Evolutionary conservation across 2,797 vertebrate genomes (phyloP).

Genomic region (Buceros bicornis): DNA sequence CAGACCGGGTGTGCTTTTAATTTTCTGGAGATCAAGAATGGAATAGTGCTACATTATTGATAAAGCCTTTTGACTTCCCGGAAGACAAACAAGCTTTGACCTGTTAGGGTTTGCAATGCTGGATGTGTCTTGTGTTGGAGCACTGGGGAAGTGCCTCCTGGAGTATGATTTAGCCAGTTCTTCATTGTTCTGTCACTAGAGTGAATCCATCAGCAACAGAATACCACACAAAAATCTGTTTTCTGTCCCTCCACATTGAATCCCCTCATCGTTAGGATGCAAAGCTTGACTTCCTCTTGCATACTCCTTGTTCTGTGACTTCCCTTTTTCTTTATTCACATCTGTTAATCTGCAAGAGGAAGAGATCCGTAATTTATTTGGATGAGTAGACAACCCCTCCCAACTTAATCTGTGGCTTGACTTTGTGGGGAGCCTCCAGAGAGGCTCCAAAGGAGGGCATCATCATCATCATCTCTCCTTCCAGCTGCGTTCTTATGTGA

Average conservation of each 20-base stretch:
- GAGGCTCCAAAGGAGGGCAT: neutral
- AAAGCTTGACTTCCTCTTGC: neutral
- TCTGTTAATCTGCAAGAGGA: neutral
- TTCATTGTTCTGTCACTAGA: neutral
- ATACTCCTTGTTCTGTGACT: neutral
- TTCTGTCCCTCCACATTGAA: rapidly evolving
- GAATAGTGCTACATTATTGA: rapidly evolving
- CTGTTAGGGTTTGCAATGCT: neutral
- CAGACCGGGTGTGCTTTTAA: rapidly evolving
- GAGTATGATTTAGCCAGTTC: neutral
- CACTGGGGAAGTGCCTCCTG: rapidly evolving
- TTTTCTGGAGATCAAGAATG: neutral
- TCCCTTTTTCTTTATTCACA: neutral
- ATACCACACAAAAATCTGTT: neutral
- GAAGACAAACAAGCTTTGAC: neutral
- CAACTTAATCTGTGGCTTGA: neutral
- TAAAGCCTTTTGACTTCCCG: neutral
- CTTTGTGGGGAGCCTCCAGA: neutral
- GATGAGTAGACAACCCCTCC: neutral
- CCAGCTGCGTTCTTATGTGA: slow-evolving; percentile 54
- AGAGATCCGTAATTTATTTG: neutral
- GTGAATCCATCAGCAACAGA: neutral
- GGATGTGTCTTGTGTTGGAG: neutral
- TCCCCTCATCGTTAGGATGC: rapidly evolving
- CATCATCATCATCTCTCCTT: slow-evolving; percentile 6